A percentile compares a stretch with the other conserved stretches of the same genome.
Conservation (phyloP, 2,797 vertebrate genomes). For the Lycodopsis pacificus region DNA sequence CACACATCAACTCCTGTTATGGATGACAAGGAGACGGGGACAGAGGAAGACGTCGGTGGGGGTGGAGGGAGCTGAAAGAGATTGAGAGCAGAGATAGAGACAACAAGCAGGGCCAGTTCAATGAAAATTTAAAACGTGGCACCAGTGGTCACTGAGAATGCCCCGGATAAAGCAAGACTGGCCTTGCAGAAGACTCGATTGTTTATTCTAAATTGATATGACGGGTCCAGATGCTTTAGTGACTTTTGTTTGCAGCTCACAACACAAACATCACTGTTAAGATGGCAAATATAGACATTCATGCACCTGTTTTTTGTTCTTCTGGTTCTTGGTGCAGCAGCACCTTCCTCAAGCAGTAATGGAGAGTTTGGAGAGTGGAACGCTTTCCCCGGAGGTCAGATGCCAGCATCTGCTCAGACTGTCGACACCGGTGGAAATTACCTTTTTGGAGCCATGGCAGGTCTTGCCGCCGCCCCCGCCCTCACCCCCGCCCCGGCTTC, state of each 20-base stretch:
- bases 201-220: conserved; percentile 19
- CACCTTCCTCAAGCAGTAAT: conserved; percentile 85
- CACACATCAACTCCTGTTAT: conserved; percentile 91
- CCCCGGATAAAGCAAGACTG: conserved; percentile 35
- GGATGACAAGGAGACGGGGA: conserved; percentile 86
- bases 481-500: conserved; percentile 72
- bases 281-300: conserved; percentile 4
- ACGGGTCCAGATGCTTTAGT: conserved; percentile 17
- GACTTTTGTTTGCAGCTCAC: conserved; percentile 26
- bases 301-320: conserved; percentile 6
- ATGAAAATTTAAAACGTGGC: conserved; percentile 75
- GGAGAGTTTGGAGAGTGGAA: conserved; percentile 97
- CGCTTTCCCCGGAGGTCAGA: conserved; percentile 89
- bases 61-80: conserved; percentile 61
- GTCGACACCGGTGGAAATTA: conserved; percentile 72
- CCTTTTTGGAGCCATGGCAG: conserved; percentile 84
- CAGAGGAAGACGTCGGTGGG: conserved; percentile 70
- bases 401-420: conserved; percentile 81
- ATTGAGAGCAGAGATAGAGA: conserved; percentile 52
- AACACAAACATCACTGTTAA: conserved; percentile 12
- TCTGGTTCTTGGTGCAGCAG: conserved; percentile 63
- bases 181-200: conserved; percentile 28
- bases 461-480: conserved; percentile 48
- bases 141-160: conserved; percentile 64
- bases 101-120: conserved; percentile 56